phyloP scores from a whole-genome alignment of 2,113 vertebrate species.

The Sander vitreus region DNA sequence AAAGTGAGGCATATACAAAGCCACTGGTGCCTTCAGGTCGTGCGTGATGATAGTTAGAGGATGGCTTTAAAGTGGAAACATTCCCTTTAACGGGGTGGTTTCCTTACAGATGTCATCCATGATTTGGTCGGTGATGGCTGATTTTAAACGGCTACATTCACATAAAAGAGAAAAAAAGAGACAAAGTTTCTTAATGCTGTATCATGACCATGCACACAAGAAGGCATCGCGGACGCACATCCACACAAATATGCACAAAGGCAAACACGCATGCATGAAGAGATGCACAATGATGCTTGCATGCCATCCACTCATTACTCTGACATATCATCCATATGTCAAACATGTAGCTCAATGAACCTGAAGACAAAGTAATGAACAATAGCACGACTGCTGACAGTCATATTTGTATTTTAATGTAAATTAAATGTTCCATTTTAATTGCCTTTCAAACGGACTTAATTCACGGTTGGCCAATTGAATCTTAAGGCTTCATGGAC shows the following conservation, averaged over 20 bases:
- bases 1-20: slow-evolving; percentile 13
- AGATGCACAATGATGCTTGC: slow-evolving; percentile 7
- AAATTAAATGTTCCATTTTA: slow-evolving; percentile 29
- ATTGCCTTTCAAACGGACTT: slow-evolving; percentile 4
- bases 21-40: slow-evolving; percentile 34
- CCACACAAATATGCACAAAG: neutral
- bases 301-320: slow-evolving; percentile 12
- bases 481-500: slow-evolving; percentile 1
- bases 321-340: slow-evolving; percentile 18
- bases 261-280: neutral
- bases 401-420: slow-evolving; percentile 29
- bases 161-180: neutral
- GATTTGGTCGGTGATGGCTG: slow-evolving; percentile 47
- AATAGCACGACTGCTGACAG: slow-evolving; percentile 14
- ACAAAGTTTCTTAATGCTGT: neutral
- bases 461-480: slow-evolving; percentile 12
- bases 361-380: slow-evolving; percentile 18
- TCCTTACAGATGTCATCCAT: slow-evolving; percentile 24
- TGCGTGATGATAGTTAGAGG: slow-evolving; percentile 24
- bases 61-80: slow-evolving; percentile 50
- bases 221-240: neutral
- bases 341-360: slow-evolving; percentile 18
- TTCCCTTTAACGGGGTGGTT: slow-evolving; percentile 31
- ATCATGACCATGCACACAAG: neutral
- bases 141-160: slow-evolving; percentile 27